Conservation (phyloP, 1,140 invertebrate genomes). For the Leptopilina clavipes region DNA sequence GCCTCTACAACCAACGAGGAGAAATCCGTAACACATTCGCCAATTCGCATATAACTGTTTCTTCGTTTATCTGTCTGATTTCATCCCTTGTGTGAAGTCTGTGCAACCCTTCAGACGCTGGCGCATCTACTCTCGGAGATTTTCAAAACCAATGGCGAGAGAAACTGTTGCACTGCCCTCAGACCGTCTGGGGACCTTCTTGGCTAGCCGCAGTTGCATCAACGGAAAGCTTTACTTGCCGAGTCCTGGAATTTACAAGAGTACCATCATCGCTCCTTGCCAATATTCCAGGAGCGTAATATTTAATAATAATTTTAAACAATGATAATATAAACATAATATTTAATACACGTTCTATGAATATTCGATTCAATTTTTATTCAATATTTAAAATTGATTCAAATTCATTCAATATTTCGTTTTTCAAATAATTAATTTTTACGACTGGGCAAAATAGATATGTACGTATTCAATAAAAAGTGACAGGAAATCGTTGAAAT, state of each 20-base stretch:
- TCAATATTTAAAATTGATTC: no score
- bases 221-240: constrained; percentile 45
- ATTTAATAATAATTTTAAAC: no score
- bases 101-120: constrained; percentile 50
- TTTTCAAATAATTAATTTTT: no score
- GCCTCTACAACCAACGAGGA: constrained; percentile 43
- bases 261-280: not conserved
- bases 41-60: constrained; percentile 27
- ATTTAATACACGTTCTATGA: no score
- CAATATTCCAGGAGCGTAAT: no score
- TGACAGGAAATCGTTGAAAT: no score
- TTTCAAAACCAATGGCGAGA: constrained; percentile 55
- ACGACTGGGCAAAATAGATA: no score
- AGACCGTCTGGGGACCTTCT: constrained; percentile 50
- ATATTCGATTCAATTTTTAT: no score
- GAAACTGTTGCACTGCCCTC: constrained; percentile 54
- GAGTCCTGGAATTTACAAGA: constrained; percentile 1
- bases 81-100: constrained; percentile 55
- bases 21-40: not conserved
- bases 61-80: constrained; percentile 37
- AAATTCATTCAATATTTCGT: no score
- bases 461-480: no score
- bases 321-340: no score
- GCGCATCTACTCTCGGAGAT: constrained; percentile 64
- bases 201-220: constrained; percentile 60